Conservation (phyloP, 1,140 invertebrate species). For the Drosophila pseudoobscura region DNA sequence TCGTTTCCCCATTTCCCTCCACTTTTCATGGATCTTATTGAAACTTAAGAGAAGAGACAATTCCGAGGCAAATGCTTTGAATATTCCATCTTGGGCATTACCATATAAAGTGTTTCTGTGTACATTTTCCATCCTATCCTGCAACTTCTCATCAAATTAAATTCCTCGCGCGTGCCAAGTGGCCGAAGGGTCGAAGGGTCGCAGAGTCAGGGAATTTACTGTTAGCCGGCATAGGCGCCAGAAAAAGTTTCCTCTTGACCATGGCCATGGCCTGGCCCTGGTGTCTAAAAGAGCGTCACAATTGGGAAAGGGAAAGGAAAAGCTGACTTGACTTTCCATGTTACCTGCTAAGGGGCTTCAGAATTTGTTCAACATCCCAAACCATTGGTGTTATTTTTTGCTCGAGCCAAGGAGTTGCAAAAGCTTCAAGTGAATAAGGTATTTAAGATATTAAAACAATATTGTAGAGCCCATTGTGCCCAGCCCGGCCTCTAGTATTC, state of each 20-base stretch:
- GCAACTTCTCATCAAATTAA: constrained; percentile 33
- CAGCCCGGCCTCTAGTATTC: neutral
- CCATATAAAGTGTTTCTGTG: constrained; percentile 64
- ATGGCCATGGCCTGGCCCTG: constrained; percentile 35
- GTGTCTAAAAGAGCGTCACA: constrained; percentile 46
- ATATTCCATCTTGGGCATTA: constrained; percentile 52
- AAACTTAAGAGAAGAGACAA: constrained; percentile 41
- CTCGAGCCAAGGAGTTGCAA: too few species aligned
- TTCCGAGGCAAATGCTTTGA: constrained; percentile 50
- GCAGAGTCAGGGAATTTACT: constrained; percentile 16
- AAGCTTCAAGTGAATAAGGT: too few species aligned
- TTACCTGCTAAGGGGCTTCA: constrained; percentile 21
- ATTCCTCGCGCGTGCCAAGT: constrained; percentile 65
- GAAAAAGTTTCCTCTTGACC: constrained; percentile 69
- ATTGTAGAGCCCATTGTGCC: too few species aligned
- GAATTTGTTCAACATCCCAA: constrained; percentile 29
- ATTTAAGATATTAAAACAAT: too few species aligned
- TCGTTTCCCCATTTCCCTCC: constrained; percentile 23
- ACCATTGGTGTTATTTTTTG: too few species aligned
- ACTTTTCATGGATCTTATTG: constrained; percentile 29
- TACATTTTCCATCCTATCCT: neutral
- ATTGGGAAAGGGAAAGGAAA: constrained; percentile 16
- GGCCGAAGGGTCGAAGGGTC: constrained; percentile 16
- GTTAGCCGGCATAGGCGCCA: constrained; percentile 51
- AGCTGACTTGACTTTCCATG: constrained; percentile 32